These are phyloP conservation scores for Caiman crocodilus DNA, from an alignment of 2,797 vertebrate species.

Conservation along the genomic window DNA sequence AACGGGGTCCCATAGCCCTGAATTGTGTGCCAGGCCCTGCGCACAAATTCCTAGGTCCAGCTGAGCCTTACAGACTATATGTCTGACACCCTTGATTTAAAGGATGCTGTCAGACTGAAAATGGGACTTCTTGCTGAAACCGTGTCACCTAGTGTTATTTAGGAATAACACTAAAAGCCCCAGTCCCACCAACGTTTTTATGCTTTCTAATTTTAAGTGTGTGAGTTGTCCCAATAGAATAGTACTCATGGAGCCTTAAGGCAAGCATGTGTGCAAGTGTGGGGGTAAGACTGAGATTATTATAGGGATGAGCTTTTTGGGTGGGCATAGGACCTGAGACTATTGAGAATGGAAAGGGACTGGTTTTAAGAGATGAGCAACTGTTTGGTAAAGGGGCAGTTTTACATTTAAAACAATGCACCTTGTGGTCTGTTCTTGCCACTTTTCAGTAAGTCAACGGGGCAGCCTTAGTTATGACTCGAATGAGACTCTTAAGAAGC, in stretches of 20 bases:
- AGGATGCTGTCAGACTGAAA: not conserved
- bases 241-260: not conserved
- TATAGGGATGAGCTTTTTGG: too few species aligned
- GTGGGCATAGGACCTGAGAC: too few species aligned
- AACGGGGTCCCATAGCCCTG: too few species aligned
- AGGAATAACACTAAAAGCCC: not conserved
- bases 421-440: not conserved
- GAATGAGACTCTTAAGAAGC: not conserved
- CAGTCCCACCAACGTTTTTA: not conserved
- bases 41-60: too few species aligned
- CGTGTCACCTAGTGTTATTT: not conserved
- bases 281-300: not conserved
- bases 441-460: not conserved
- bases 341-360: not conserved
- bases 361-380: not conserved
- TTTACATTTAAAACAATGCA: not conserved
- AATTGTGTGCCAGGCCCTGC: too few species aligned
- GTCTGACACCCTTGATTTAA: too few species aligned
- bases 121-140: not conserved
- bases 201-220: not conserved
- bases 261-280: not conserved
- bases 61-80: too few species aligned
- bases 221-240: not conserved
- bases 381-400: not conserved
- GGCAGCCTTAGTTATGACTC: not conserved